A percentile compares a stretch with the other conserved stretches of the same genome.
phyloP scores from a whole-genome alignment of 2,797 vertebrate species.

The Sebastiscus albofasciatus region DNA sequence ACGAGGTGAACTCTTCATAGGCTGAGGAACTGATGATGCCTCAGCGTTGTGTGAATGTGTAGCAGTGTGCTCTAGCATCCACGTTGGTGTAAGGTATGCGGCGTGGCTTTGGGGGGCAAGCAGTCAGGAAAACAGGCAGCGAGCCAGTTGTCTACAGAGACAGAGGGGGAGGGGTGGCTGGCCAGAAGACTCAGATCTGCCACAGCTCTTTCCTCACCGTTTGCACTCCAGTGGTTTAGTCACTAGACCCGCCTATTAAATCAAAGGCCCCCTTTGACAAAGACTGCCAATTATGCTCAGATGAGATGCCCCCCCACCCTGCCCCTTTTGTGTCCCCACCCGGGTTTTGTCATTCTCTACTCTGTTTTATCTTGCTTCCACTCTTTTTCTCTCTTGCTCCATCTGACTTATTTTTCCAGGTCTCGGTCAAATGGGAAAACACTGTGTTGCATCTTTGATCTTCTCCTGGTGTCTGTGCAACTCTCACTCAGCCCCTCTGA shows the following conservation, averaged over 20 bases:
- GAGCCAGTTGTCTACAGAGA: constrained; percentile 79
- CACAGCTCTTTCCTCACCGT: constrained; percentile 78
- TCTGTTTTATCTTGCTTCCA: constrained; percentile 48
- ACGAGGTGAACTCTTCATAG: background rate
- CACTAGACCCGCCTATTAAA: constrained; percentile 83
- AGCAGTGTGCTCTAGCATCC: constrained; percentile 34
- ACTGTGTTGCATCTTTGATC: constrained; percentile 68
- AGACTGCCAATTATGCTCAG: constrained; percentile 81
- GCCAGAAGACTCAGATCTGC: constrained; percentile 72
- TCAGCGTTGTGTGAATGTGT: constrained; percentile 9
- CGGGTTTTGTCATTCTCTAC: constrained; percentile 39
- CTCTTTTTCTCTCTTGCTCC: constrained; percentile 36
- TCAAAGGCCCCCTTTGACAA: constrained; percentile 81
- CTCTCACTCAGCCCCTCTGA: constrained; percentile 49
- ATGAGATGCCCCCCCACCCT: constrained; percentile 61
- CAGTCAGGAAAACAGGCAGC: constrained; percentile 73
- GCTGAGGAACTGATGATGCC: constrained; percentile 25
- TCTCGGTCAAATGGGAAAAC: constrained; percentile 75
- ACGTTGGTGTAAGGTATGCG: constrained; percentile 66
- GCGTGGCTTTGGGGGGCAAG: constrained; percentile 67
- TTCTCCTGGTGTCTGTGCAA: constrained; percentile 53
- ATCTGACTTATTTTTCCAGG: constrained; percentile 65
- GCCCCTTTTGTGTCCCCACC: constrained; percentile 39
- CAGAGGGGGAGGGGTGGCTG: constrained; percentile 47
- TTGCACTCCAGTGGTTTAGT: constrained; percentile 83